Base-by-base conservation (phyloP, 2,888 invertebrate genomes). In the Pegoplata infirma region DNA sequence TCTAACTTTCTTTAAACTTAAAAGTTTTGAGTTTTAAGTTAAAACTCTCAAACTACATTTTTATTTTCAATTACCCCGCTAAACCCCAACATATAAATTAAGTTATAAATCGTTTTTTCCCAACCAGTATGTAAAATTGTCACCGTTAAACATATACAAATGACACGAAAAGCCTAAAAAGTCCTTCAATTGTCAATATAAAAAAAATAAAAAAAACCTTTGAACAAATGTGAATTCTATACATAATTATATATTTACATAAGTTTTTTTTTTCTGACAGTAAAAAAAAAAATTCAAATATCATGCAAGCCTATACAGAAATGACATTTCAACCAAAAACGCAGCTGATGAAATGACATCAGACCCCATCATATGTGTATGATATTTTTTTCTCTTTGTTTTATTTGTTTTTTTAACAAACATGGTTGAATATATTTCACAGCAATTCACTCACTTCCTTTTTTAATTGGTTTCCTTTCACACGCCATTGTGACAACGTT, bases 401-500 rank as follows among this genome's bases (percentile, higher is more conserved):
- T 12, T 58, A 19, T 36, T 61, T 8, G 10, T 49, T 23, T 64
- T 49, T 68, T 25, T 12, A 66, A 69, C 69, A 64, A 58, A 76
- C 8, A 56, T 67, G 61, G 55, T 61, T 49, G 63, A 44, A 28
- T 66, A 58, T 66, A 47, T 55, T 79, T 59, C 44, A 32, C 49
- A 72, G 66, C 56, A 71, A 67, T 71, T 67, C 59, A 63, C 25
- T 63, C 36, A 56, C 63, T 72, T 75, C 56, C 66, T 56, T 76
- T 69, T 72, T 76, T 73, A 76, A 76, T 81, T 75, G 77, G 72
- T 55, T 81, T 82, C 71, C 81, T 81, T 82, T 82, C 81, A 76
- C 81, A 81, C 81, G 81, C 79, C 79, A 81, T 81, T 81, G 76
- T 75, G 61, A 56, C 73, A 77, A 69, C 76, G 36, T 79, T 74